These are phyloP conservation scores for Sandelia bainsii DNA, from an alignment of 2,797 vertebrate species.

Conservation along the genomic window DNA sequence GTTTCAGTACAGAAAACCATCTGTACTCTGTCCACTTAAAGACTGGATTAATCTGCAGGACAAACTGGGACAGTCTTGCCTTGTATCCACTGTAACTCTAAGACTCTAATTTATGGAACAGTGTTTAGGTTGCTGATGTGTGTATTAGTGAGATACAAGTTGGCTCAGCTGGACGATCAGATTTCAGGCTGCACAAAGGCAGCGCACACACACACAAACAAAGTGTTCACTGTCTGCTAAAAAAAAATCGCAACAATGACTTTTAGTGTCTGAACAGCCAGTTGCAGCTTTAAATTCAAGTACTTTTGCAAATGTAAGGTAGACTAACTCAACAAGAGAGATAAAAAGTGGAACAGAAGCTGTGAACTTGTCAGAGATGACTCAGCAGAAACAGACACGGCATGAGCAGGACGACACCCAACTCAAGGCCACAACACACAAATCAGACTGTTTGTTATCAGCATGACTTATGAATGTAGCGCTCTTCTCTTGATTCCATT, in stretches of 20 bases:
- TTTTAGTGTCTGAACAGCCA: neutral
- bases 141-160: constrained; percentile 14
- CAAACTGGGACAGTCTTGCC: neutral
- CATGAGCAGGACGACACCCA: neutral
- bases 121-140: constrained; percentile 12
- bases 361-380: constrained; percentile 12
- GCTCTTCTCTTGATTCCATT: neutral
- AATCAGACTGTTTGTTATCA: neutral
- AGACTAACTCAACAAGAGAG: neutral
- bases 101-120: too few species aligned
- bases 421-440: too few species aligned
- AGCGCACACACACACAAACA: neutral
- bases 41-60: neutral
- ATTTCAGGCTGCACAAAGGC: constrained; percentile 39
- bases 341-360: neutral
- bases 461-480: neutral
- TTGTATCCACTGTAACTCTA: neutral
- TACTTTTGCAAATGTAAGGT: neutral
- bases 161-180: constrained; percentile 13
- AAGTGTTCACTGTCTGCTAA: constrained; percentile 16
- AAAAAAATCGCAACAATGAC: neutral
- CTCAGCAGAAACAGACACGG: constrained; percentile 26
- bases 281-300: neutral
- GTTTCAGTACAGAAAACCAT: constrained; percentile 23
- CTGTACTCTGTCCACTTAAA: neutral